Percentiles rank a stretch among this genome's conserved stretches.
Evolutionary conservation across 1,140 invertebrate genomes (phyloP).

Genomic region (Ceratina calcarata): DNA sequence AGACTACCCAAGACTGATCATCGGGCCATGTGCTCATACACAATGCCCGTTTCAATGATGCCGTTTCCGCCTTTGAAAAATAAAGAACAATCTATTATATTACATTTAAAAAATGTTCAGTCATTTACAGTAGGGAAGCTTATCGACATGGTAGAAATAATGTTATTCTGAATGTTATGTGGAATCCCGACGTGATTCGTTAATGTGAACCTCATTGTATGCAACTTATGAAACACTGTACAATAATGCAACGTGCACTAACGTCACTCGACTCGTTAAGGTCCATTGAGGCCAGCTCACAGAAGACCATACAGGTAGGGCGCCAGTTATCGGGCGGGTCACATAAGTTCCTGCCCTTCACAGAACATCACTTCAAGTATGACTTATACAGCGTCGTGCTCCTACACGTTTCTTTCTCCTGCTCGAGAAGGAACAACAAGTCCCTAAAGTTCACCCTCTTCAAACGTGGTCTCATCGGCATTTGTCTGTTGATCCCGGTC

Average conservation of each 20-base stretch:
- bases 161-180: conserved; percentile 62
- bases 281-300: conserved; percentile 71
- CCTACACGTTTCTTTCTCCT: conserved; percentile 92
- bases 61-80: conserved; percentile 68
- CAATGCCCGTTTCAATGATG: conserved; percentile 60
- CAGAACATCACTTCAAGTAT: conserved; percentile 87
- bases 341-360: conserved; percentile 74
- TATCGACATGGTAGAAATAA: conserved; percentile 69
- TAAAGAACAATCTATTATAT: conserved; percentile 73
- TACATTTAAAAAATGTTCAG: conserved; percentile 70
- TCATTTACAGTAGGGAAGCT: conserved; percentile 77
- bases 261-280: conserved; percentile 50
- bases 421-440: conserved; percentile 94
- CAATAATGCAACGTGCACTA: conserved; percentile 50
- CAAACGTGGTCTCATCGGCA: conserved; percentile 87
- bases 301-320: conserved; percentile 68
- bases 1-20: conserved; percentile 59
- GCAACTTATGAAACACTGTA: conserved; percentile 53
- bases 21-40: conserved; percentile 71
- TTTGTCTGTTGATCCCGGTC: conserved; percentile 78
- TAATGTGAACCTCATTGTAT: conserved; percentile 56
- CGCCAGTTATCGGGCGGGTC: conserved; percentile 73
- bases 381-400: conserved; percentile 91
- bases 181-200: conserved; percentile 60
- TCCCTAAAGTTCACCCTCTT: conserved; percentile 96